phyloP scores from a whole-genome alignment of 2,113 vertebrate genomes.

The Oryzias celebensis region DNA sequence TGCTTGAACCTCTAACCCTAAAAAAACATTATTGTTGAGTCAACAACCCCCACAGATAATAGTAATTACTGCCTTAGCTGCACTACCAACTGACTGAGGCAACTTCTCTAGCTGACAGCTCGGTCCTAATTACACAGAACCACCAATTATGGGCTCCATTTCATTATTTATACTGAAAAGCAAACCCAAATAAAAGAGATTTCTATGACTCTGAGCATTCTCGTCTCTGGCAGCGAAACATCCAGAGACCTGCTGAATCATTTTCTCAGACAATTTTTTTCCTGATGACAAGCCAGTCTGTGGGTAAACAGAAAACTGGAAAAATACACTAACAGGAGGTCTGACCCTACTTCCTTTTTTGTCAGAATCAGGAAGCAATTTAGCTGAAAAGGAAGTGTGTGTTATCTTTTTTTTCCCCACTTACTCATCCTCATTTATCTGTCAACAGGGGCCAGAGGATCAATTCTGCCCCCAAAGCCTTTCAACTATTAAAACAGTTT shows the following conservation, averaged over 20 bases:
- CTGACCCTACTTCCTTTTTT: conserved; percentile 40
- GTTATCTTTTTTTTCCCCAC: conserved; percentile 27
- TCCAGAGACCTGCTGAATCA: conserved; percentile 55
- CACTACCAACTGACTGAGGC: conserved; percentile 67
- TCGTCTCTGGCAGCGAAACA: conserved; percentile 57
- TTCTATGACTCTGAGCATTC: conserved; percentile 54
- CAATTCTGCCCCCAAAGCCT: conserved; percentile 22
- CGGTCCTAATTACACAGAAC: conserved; percentile 79
- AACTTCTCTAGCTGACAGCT: conserved; percentile 74
- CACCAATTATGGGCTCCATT: conserved; percentile 76
- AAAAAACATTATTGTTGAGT: conserved; percentile 73
- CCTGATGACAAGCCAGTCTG: conserved; percentile 33
- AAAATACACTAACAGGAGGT: conserved; percentile 21
- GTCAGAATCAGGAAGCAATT: conserved; percentile 59
- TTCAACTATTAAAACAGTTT: conserved; percentile 27
- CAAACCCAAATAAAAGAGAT: conserved; percentile 70
- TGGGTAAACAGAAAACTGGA: conserved; percentile 24
- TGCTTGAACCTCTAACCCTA: conserved; percentile 31
- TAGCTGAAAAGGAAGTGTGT: conserved; percentile 52
- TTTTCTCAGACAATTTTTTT: conserved; percentile 18
- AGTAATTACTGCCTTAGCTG: conserved; percentile 72
- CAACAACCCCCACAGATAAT: conserved; percentile 76
- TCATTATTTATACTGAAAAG: conserved; percentile 76
- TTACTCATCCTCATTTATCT: conserved; percentile 34
- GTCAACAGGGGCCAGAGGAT: conserved; percentile 24